These are phyloP conservation scores for Rhopalosiphum padi DNA, from an alignment of 1,140 invertebrate genomes.

Conservation along the genomic window DNA sequence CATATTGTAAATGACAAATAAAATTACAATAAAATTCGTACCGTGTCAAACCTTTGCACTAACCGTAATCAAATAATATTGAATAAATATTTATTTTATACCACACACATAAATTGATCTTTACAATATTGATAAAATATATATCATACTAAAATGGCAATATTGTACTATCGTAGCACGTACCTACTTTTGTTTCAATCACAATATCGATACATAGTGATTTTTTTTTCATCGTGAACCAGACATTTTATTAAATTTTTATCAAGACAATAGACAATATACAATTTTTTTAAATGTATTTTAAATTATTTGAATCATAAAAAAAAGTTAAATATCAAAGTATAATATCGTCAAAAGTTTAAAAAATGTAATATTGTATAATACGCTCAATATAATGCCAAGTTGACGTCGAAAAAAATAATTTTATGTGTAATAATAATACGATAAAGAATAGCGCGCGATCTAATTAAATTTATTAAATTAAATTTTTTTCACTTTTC, in stretches of 20 bases:
- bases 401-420: background rate
- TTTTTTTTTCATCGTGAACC: background rate
- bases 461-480: background rate
- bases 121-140: background rate
- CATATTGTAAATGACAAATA: background rate
- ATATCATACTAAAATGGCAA: background rate
- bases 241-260: background rate
- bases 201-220: background rate
- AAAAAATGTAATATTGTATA: background rate
- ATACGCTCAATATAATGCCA: background rate
- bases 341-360: background rate
- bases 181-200: background rate
- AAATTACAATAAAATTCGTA: background rate
- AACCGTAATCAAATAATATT: background rate
- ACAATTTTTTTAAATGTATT: background rate
- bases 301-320: background rate
- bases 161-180: background rate
- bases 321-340: background rate
- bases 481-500: background rate
- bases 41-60: background rate
- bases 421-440: background rate
- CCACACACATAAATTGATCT: background rate
- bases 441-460: background rate
- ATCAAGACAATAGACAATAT: background rate
- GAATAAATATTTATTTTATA: slow-evolving; percentile 17